Base-by-base conservation (phyloP, 2,797 vertebrate species). In the Silurus lanzhouensis region DNA sequence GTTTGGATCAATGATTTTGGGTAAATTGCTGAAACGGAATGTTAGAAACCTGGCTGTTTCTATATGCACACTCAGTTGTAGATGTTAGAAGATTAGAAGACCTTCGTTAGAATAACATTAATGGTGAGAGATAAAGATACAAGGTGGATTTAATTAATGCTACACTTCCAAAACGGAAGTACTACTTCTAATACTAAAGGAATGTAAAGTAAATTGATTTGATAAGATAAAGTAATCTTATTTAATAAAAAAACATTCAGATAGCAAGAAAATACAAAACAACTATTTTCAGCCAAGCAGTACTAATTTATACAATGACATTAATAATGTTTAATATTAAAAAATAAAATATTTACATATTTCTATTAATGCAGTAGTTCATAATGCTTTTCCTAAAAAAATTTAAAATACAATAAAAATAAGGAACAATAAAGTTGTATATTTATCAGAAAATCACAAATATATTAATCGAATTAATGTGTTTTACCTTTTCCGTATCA, bases 21-120 rank as follows among this genome's bases (percentile, higher is more conserved):
- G 88, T 60, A 67, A 83, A 46, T 46, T 79, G 58, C 52, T 71
- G 19, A 25, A 14, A 27, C 27, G 64, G 14, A 38, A 85, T 75
- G 9, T n/a, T 27, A 66, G 31, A 75, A 57, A 60, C 17, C 5
- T 61, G 57, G 74, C 55, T 57, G 52, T 27, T 17, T 20, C 15
- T 10, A 58, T 44, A 60, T 38, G 27, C 10, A 44, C 27, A 14
- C 31, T 22, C 17, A 77, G 75, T 5, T 77, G 5, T 60, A 38
- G 10, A 38, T 12, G 27, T 60, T 19, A 77, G 9, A 38, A 22
- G 9, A 20, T 38, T 19, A 60, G n/a, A 38, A 38, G 9, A 6
- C 27, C 27, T 60, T 9, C 22, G 0, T 20, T 22, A 22, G 10
- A 75, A 19, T 75, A 6, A 55, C 72, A 75, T 74, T 48, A 25